Conservation (phyloP, 1,140 invertebrate species). For the Drosophila bocqueti region DNA sequence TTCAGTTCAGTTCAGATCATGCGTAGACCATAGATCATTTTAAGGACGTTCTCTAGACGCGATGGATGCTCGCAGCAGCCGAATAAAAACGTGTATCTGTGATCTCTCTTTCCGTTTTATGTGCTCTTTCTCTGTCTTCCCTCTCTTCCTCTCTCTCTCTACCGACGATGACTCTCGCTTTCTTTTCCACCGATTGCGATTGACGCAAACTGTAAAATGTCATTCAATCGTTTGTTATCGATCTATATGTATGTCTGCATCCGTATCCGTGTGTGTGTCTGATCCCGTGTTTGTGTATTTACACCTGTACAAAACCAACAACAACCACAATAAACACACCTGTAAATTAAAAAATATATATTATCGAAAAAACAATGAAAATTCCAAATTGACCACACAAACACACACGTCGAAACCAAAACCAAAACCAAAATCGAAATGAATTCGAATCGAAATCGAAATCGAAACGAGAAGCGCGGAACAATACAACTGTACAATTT, state of each 20-base stretch:
- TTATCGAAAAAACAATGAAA: conserved; percentile 23
- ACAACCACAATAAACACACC: conserved; percentile 38
- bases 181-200: conserved; percentile 35
- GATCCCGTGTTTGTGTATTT: conserved; percentile 50
- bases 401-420: conserved; percentile 33
- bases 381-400: conserved; percentile 42
- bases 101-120: conserved; percentile 80
- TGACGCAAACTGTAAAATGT: conserved; percentile 22
- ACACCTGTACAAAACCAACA: conserved; percentile 50
- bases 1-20: conserved; percentile 35
- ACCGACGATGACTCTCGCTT: conserved; percentile 40
- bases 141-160: conserved; percentile 47
- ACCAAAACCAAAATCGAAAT: conserved; percentile 43
- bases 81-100: conserved; percentile 79
- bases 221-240: conserved; percentile 38
- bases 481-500: conserved; percentile 86
- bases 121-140: conserved; percentile 61
- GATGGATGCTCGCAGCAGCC: conserved; percentile 45
- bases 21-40: conserved; percentile 37
- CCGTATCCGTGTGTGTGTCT: conserved; percentile 55
- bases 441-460: conserved; percentile 48
- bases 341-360: conserved; percentile 61
- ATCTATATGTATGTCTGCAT: conserved; percentile 61
- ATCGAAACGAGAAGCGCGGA: conserved; percentile 76
- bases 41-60: conserved; percentile 53